Evolutionary conservation across 2,113 vertebrate genomes (phyloP).

Genomic region (Cavia aperea): DNA sequence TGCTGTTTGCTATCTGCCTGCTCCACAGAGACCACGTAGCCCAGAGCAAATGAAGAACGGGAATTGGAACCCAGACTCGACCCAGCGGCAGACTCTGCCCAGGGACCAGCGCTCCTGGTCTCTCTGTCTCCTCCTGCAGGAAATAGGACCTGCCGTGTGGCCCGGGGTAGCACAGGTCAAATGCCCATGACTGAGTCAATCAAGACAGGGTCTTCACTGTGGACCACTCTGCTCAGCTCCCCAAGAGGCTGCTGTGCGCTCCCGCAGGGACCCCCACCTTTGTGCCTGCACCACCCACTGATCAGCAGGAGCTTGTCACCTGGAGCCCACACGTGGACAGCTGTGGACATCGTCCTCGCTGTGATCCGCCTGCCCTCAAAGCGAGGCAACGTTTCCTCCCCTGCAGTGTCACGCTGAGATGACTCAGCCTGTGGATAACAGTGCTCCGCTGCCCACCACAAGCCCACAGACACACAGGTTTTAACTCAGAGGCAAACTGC

Average conservation of each 20-base stretch:
- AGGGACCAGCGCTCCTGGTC: not conserved
- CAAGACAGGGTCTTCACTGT: accelerated
- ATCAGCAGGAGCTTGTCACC: not conserved
- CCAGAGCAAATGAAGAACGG: too few relatives aligned
- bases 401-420: not conserved
- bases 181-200: accelerated
- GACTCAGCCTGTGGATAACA: not conserved
- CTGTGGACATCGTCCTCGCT: not conserved
- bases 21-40: not conserved
- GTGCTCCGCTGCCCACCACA: not conserved
- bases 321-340: not conserved
- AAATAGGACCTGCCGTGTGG: not conserved
- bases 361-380: not conserved
- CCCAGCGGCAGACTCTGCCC: not conserved
- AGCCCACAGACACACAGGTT: not conserved
- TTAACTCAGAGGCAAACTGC: not conserved
- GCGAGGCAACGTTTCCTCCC: not conserved
- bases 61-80: not conserved
- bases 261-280: not conserved
- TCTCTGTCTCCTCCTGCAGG: not conserved
- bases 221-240: not conserved
- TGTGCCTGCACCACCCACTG: not conserved
- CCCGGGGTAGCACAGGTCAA: not conserved
- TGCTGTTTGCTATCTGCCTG: not conserved
- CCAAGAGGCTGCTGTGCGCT: not conserved